A percentile compares a stretch with the other conserved stretches of the same genome.
phyloP scores from a whole-genome alignment of 2,888 invertebrate species.

The Unio pictorum region DNA sequence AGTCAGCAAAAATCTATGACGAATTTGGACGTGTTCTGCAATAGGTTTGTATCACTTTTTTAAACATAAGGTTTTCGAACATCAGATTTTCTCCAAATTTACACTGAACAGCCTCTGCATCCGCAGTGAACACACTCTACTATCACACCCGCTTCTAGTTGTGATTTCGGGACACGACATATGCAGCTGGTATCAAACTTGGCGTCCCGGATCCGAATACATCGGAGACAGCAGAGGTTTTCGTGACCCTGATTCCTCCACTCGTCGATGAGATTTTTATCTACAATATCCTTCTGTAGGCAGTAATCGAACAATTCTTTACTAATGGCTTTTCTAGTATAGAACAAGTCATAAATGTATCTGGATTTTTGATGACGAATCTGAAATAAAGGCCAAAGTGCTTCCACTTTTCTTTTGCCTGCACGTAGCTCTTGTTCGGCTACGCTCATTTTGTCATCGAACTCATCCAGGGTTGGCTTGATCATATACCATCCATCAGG shows the following conservation, averaged over 20 bases:
- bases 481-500: too few relatives aligned
- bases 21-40: too few relatives aligned
- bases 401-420: slow-evolving; percentile 96
- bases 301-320: slow-evolving; percentile 97
- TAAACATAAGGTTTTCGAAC: too few relatives aligned
- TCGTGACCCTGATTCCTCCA: slow-evolving; percentile 94
- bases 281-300: slow-evolving; percentile 95
- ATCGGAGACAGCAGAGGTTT: slow-evolving; percentile 96
- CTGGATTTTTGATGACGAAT: slow-evolving; percentile 98
- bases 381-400: slow-evolving; percentile 77
- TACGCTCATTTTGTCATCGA: slow-evolving; percentile 67
- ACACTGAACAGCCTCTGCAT: slow-evolving; percentile 97
- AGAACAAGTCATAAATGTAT: slow-evolving; percentile 96
- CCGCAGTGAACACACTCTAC: slow-evolving; percentile 93
- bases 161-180: slow-evolving; percentile 97
- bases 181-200: slow-evolving; percentile 99
- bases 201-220: slow-evolving; percentile 98
- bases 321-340: slow-evolving; percentile 94
- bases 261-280: slow-evolving; percentile 96
- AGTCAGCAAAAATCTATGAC: too few relatives aligned
- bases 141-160: slow-evolving; percentile 83
- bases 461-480: too few relatives aligned
- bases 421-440: slow-evolving; percentile 99
- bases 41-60: too few relatives aligned
- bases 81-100: slow-evolving; percentile 43